Percentiles rank a stretch among this genome's conserved stretches.
Conservation (phyloP, 2,797 vertebrate species). For the Neomorphus geoffroyi region DNA sequence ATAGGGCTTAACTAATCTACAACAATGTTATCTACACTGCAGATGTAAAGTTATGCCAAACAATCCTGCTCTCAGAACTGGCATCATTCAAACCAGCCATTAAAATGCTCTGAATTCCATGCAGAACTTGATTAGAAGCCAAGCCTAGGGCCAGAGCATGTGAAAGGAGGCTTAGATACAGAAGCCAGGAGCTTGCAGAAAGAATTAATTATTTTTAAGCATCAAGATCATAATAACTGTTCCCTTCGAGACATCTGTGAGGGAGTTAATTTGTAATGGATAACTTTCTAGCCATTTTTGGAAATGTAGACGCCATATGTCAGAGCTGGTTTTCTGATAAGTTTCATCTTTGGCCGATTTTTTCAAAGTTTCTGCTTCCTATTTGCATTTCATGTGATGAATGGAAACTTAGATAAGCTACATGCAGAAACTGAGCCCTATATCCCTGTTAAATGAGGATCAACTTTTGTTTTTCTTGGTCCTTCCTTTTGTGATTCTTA, state of each 20-base stretch:
- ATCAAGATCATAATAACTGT: not conserved
- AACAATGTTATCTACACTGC: not conserved
- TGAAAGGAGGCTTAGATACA: not conserved
- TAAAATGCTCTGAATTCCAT: not conserved
- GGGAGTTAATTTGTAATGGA: constrained; percentile 21
- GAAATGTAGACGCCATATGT: not conserved
- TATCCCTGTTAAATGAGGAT: not conserved
- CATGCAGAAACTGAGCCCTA: not conserved
- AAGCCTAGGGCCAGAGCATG: not conserved
- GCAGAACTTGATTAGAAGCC: not conserved
- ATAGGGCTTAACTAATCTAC: not conserved
- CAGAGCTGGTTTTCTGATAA: not conserved
- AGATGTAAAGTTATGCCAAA: not conserved
- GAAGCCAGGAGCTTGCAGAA: not conserved
- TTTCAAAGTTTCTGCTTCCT: not conserved
- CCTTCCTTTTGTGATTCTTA: not conserved
- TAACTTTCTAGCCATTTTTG: constrained; percentile 1
- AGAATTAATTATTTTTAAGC: not conserved
- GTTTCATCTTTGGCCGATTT: constrained; percentile 20
- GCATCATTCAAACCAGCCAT: not conserved
- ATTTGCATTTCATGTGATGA: not conserved
- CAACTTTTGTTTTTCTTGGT: not conserved
- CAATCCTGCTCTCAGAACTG: not conserved
- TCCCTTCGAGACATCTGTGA: constrained; percentile 10
- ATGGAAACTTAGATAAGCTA: not conserved